phyloP scores from a whole-genome alignment of 37 sponge, comb jelly and placozoan genomes.

The Hormiphora californensis region DNA sequence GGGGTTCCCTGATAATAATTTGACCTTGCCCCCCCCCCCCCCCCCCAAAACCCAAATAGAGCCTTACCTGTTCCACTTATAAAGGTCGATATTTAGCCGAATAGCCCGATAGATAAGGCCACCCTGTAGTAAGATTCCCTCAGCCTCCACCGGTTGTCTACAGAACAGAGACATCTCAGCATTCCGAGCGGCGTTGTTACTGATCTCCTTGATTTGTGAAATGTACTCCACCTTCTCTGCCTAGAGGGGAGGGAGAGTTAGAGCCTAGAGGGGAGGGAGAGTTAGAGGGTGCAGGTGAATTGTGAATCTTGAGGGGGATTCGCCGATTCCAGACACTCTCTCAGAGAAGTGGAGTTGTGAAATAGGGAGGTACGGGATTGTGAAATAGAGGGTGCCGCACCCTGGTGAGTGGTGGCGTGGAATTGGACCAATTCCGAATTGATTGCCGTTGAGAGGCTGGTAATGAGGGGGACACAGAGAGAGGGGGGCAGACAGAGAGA shows the following conservation, averaged over 20 bases:
- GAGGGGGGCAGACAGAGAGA: no score
- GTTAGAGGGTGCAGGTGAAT: no score
- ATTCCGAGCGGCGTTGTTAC: constrained; percentile 62
- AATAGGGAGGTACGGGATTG: neutral
- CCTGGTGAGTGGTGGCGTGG: no score
- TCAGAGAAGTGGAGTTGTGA: neutral
- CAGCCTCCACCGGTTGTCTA: constrained; percentile 76
- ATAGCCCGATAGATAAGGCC: constrained; percentile 81
- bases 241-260: constrained; percentile 56
- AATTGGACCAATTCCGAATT: no score
- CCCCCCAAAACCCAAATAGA: neutral
- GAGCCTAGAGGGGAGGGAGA: no score
- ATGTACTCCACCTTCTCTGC: constrained; percentile 82
- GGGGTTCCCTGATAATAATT: neutral
- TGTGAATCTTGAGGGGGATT: no score
- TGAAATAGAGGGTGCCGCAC: no score
- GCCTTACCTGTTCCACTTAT: constrained; percentile 86
- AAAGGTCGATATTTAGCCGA: constrained; percentile 71
- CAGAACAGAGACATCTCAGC: constrained; percentile 86
- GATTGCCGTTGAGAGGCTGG: no score
- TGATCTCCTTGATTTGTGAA: constrained; percentile 61
- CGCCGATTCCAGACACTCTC: no score
- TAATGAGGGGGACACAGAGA: no score
- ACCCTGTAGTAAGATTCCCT: constrained; percentile 77
- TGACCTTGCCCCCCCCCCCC: neutral